Conservation (phyloP, 2,113 vertebrate species). For the Pterocles burchelli region DNA sequence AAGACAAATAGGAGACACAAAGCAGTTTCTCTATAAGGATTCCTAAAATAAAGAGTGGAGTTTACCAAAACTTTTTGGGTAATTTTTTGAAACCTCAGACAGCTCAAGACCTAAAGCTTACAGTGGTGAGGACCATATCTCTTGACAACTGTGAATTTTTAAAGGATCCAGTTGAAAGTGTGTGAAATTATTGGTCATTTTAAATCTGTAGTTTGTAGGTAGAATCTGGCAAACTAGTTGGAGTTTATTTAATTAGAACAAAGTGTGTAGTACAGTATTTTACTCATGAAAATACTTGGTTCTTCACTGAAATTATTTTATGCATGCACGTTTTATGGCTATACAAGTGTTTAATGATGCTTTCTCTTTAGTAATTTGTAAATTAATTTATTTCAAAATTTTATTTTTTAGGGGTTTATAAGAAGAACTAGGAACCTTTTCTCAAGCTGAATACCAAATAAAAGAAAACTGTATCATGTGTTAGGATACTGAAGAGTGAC, state of each 20-base stretch:
- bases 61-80: not conserved
- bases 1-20: not conserved
- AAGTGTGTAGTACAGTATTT: not conserved
- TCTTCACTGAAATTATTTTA: not conserved
- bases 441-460: conserved; percentile 64
- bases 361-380: not conserved
- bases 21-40: not conserved
- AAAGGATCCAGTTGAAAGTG: not conserved
- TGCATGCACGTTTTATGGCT: not conserved
- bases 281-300: not conserved
- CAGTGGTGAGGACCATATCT: not conserved
- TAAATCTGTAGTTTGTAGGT: not conserved
- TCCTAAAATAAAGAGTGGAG: not conserved
- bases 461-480: conserved; percentile 86
- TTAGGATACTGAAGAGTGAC: conserved; percentile 83
- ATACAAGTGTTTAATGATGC: not conserved
- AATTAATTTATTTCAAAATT: not conserved
- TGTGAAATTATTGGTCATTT: not conserved
- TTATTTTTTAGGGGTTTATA: conserved; percentile 62
- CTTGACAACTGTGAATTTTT: not conserved
- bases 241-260: not conserved
- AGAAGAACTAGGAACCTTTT: conserved; percentile 53
- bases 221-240: not conserved
- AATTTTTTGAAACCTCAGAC: not conserved
- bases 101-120: not conserved